Base-by-base conservation (phyloP, 2,797 vertebrate genomes). In the Acestrorhynchus altus region DNA sequence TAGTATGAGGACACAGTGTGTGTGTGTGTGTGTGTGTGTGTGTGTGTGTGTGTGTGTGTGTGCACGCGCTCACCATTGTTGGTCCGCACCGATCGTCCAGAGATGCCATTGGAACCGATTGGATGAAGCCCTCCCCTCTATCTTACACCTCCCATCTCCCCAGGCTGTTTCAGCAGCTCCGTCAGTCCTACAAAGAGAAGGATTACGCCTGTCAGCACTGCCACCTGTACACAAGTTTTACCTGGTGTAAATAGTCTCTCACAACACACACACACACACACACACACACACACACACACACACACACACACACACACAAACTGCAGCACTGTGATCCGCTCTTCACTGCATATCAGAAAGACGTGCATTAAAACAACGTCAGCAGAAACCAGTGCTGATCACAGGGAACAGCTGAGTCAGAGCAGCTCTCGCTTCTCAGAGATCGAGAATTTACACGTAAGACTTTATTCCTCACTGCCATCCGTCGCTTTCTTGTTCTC, bases 141-240 rank as follows among this genome's bases (percentile, higher is more conserved):
- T 95, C 92, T n/a, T 49, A 94, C 90, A 0, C 78, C 79, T 18
- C 93, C 88, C 0, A 89, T 87, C 16, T 94, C 94, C 8, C 93
- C 93, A 0, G 96, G 96, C 91, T 98, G 96, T 89, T 98, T 98
- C 90, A 99, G 87, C 68, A 98, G 93, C 83, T 98, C 97, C 0
- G 96, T 96, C 84, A 97, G 96, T 95, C 89, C 97, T 99, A 86
- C 20, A 85, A 28, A 65, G 26, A 54, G 28, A 59, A 28, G 4
- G 42, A 44, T 73, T 73, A 16, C 39, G 28, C 35, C 13, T 42
- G 56, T 83, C 57, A 77, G 64, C 24, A 49, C 47, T 35, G 26
- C 8, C 35, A 31, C 31, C 26, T 60, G 57, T 60, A 12, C 1
- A 18, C 42, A 22, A 59, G 4, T 26, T 8, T 57, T 52, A 35